Conservation (phyloP, 2,888 invertebrate genomes). For the Spodoptera littoralis region DNA sequence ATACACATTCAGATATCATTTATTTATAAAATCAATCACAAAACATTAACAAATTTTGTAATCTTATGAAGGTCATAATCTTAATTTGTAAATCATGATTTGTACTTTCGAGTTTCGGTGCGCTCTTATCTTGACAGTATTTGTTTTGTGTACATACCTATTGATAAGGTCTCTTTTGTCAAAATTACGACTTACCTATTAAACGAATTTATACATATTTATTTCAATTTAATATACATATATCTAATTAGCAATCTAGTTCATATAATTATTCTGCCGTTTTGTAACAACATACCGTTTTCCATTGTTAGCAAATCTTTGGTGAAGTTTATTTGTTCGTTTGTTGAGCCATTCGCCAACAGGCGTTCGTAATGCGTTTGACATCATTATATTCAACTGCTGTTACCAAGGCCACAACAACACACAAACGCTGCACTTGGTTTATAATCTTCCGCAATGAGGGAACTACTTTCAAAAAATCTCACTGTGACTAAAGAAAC, state of each 20-base stretch:
- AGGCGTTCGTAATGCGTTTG: conserved; percentile 77
- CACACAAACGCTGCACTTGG: conserved; percentile 68
- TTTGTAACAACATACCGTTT: conserved; percentile 72
- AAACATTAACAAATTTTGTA: no score
- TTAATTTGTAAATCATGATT: conserved; percentile 26
- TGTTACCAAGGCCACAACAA: conserved; percentile 64
- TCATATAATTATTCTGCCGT: background rate
- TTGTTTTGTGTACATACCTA: conserved; percentile 46
- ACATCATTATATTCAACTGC: conserved; percentile 79
- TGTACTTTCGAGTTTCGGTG: conserved; percentile 36
- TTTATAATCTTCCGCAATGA: conserved; percentile 60
- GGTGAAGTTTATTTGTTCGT: conserved; percentile 78
- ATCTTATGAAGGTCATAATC: background rate
- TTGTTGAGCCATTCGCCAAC: conserved; percentile 83
- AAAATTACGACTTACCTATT: no score
- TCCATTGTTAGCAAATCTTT: conserved; percentile 81
- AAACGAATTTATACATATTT: no score
- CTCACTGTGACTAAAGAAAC: conserved; percentile 69
- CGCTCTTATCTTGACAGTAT: conserved; percentile 38
- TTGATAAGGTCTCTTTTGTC: conserved; percentile 11
- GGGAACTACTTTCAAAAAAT: conserved; percentile 75
- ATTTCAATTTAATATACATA: no score
- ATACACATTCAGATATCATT: no score
- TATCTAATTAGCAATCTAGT: no score
- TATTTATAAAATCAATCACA: no score